Evolutionary conservation across 2,888 invertebrate species (phyloP).

Genomic region (Microctonus aethiopoides): DNA sequence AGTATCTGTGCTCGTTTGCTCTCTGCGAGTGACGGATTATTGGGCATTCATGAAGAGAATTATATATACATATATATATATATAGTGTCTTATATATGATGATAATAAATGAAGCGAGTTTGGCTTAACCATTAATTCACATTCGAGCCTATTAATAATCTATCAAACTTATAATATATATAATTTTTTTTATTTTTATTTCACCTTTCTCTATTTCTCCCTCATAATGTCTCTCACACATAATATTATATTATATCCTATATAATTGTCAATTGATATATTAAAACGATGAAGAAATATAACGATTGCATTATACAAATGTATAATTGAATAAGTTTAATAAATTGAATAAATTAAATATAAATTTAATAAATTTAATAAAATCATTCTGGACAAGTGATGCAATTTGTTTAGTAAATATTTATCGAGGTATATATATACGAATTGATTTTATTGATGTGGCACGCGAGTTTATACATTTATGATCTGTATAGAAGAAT

Average conservation of each 20-base stretch:
- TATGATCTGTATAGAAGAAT: conserved; percentile 57
- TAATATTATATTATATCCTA: background rate
- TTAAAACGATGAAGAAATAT: no score
- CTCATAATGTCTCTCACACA: no score
- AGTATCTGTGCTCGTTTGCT: conserved; percentile 26
- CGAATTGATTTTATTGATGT: no score
- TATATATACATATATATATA: no score
- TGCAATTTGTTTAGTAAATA: background rate
- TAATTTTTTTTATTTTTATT: background rate
- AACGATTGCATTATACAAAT: no score
- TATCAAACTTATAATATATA: background rate
- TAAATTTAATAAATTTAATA: background rate
- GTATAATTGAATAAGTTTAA: no score
- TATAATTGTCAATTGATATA: no score
- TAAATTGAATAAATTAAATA: no score
- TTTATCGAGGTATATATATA: background rate
- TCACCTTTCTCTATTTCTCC: background rate
- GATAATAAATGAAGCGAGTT: conserved; percentile 28
- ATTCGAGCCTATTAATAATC: conserved; percentile 24
- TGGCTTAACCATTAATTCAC: conserved; percentile 22
- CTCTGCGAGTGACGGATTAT: conserved; percentile 40
- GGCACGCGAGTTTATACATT: background rate
- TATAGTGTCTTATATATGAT: conserved; percentile 20
- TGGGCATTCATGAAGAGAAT: conserved; percentile 40
- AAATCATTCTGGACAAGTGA: background rate